Base-by-base conservation (phyloP, 1,140 invertebrate species). In the Drosophila ercepeae region DNA sequence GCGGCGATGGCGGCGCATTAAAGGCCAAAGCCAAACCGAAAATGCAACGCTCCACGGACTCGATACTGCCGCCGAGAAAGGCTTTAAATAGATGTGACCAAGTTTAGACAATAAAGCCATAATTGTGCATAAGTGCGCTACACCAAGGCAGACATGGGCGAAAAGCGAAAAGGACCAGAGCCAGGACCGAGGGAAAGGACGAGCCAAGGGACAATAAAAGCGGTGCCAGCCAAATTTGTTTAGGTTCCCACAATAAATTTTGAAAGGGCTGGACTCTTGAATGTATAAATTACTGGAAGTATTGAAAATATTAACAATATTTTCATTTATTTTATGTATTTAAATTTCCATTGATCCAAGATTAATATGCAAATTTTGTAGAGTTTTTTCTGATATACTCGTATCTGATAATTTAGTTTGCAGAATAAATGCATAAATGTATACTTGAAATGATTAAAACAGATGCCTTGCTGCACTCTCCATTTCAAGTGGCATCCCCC, bases 31-130 rank as follows among this genome's bases (percentile, higher is more conserved):
- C 76, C 65, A 83, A 77, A 51, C 82, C 81, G 73, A 86, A 84
- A 84, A 81, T 84, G 76, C 81, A 84, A 86, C 79, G 75, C 81
- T 84, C 65, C 53, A 54, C 70, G 52, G 54, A 49, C 44, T 25
- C 34, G 42, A 45, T 25, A 50, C 50, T 51, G 41, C 25, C 45
- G 63, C 49, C 27, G 36, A 63, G 72, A 23, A 81, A 88, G 76
- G 82, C 81, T 86, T 86, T 86, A 86, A 86, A 86, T 86, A 86
- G 81, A 86, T 88, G 82, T 86, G 82, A 74, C 82, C 82, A 86
- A 86, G 82, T 86, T 86, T 82, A 86, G 82, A 88, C 82, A 86
- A 86, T 86, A 82, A 88, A 88, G 82, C 82, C 82, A 88, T 88
- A 88, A 88, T 88, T 88, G 82, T 88, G 73, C 82, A 88, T 88